phyloP scores from a whole-genome alignment of 2,888 invertebrate species.

The Nebria brevicollis region DNA sequence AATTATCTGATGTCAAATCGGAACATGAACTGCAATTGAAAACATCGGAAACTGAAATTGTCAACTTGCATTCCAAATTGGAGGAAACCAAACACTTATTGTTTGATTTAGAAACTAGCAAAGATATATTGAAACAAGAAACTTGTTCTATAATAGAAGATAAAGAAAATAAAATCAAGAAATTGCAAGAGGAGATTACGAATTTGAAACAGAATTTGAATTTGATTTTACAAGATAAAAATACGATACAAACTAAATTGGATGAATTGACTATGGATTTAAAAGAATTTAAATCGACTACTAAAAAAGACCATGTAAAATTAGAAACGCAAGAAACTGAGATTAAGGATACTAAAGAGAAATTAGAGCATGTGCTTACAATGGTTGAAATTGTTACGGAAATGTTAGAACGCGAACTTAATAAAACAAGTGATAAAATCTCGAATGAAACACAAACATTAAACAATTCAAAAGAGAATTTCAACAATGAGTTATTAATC shows the following conservation, averaged over 20 bases:
- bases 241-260: background rate
- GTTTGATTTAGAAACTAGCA: background rate
- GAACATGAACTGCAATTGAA: background rate
- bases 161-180: background rate
- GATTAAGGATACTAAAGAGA: background rate
- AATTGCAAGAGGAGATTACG: background rate
- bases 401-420: conserved; percentile 2
- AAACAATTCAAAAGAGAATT: conserved; percentile 5
- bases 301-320: background rate
- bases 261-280: conserved; percentile 9
- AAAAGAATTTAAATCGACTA: background rate
- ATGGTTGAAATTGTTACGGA: background rate
- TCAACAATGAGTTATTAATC: background rate
- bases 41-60: conserved; percentile 2
- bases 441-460: background rate
- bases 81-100: background rate
- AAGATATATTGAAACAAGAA: conserved; percentile 11
- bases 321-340: background rate
- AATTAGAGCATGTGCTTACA: background rate
- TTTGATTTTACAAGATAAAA: background rate
- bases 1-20: conserved; percentile 2
- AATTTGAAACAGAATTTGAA: background rate
- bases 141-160: background rate
- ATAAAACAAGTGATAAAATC: background rate
- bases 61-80: background rate